Evolutionary conservation across 2,888 invertebrate genomes (phyloP), one percentile per base, ranked within the genome.

Genomic region (Physocephala rufipes): DNA sequence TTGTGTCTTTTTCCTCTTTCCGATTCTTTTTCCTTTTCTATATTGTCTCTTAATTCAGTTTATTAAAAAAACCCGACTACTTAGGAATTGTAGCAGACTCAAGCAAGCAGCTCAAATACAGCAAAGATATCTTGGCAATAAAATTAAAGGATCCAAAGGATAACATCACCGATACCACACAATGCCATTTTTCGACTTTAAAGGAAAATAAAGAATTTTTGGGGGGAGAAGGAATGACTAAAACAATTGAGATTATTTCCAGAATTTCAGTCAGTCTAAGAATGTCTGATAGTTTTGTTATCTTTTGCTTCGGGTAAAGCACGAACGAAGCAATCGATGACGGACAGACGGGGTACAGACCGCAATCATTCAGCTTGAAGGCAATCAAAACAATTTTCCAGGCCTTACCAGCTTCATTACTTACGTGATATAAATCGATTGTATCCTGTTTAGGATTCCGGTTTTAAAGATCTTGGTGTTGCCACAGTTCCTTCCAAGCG

Each of bases 341-440:
- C 36, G 36, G 36, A 36, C 36, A 9, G 36, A 9, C 36, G 36
- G n/a, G n/a, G n/a, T n/a, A n/a, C n/a, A n/a, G n/a, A 65, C 70
- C 70, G 74, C 81, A 81, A 81, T 81, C 81, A 82, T 79, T 81
- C 81, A 81, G 79, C 82, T 78, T 76, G 78, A 79, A 80, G 78
- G 81, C 81, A 80, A 81, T 82, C 81, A 82, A 82, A 82, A 82
- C 82, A 82, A 82, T 81, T 82, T 82, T 80, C 82, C 79, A 68
- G 80, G 81, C 79, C 80, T 82, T 77, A 79, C 80, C 82, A 78
- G 80, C 82, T 82, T 82, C 81, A 82, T 82, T 78, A 81, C 79
- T 81, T 77, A 76, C 82, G 80, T 81, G 81, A 81, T 13, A 79
- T 81, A 82, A 82, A 81, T 81, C 82, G 81, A 79, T 81, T 80